Evolutionary conservation across 2,888 invertebrate species (phyloP).

Genomic region (Biston betularia): DNA sequence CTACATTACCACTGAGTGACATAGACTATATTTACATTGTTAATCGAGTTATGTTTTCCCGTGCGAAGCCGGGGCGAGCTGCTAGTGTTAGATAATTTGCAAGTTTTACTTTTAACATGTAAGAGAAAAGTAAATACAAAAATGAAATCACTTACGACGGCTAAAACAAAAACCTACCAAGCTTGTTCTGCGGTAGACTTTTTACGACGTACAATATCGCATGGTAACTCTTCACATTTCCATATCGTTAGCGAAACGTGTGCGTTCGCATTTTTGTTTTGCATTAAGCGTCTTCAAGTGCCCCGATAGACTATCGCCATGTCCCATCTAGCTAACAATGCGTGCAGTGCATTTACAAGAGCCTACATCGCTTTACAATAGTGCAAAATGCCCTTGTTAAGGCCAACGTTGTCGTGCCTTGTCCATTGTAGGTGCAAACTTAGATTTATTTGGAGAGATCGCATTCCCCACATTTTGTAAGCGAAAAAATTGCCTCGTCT

Average conservation of each 20-base stretch:
- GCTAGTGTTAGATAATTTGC: too few species aligned
- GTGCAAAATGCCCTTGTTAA: constrained; percentile 45
- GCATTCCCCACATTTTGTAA: constrained; percentile 19
- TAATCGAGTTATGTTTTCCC: too few species aligned
- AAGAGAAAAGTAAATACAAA: too few species aligned
- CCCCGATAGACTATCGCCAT: constrained; percentile 40
- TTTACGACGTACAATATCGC: neutral
- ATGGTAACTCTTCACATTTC: constrained; percentile 4
- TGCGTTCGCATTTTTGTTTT: constrained; percentile 37
- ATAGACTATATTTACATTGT: too few species aligned
- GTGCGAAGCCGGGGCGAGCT: too few species aligned
- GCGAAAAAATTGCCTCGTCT: neutral
- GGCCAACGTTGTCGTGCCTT: constrained; percentile 30
- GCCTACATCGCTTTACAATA: constrained; percentile 38
- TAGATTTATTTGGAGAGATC: constrained; percentile 32
- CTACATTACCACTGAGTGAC: too few species aligned
- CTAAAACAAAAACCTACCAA: too few species aligned
- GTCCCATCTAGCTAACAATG: constrained; percentile 46
- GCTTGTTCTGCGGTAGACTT: neutral
- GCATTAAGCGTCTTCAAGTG: constrained; percentile 37
- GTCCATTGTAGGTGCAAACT: constrained; percentile 48
- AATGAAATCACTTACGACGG: too few species aligned
- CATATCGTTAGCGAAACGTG: constrained; percentile 33
- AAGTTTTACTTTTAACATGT: too few species aligned
- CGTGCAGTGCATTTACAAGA: constrained; percentile 43